Percentiles rank a stretch among this genome's conserved stretches.
phyloP scores from a whole-genome alignment of 2,113 vertebrate genomes.

The Thinocorus orbignyianus region DNA sequence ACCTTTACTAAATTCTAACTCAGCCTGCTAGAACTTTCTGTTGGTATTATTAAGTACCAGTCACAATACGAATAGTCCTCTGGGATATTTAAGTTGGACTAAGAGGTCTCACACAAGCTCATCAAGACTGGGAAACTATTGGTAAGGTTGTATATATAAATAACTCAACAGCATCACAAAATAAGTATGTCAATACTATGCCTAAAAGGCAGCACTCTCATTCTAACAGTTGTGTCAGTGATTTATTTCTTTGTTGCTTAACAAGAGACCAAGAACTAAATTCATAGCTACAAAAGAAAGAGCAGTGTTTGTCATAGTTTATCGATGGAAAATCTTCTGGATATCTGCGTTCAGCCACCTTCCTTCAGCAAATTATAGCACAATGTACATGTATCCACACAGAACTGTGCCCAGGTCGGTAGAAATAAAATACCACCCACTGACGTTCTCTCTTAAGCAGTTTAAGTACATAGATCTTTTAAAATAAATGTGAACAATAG shows the following conservation, averaged over 20 bases:
- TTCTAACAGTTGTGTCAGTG: background rate
- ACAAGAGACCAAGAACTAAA: background rate
- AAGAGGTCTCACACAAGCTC: background rate
- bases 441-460: background rate
- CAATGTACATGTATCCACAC: background rate
- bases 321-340: background rate
- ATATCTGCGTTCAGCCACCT: background rate
- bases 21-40: background rate
- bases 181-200: background rate
- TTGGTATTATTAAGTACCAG: background rate
- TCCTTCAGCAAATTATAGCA: background rate
- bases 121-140: background rate
- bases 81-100: background rate
- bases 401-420: background rate
- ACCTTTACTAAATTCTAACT: background rate
- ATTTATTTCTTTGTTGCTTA: background rate
- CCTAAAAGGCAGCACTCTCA: background rate
- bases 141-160: background rate
- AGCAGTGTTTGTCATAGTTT: background rate
- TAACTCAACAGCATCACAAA: background rate
- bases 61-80: rapidly evolving
- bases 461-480: background rate
- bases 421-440: background rate
- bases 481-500: background rate
- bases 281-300: background rate